These are phyloP conservation scores for Drosophila eugracilis DNA, from an alignment of 1,140 invertebrate genomes.

Conservation along the genomic window DNA sequence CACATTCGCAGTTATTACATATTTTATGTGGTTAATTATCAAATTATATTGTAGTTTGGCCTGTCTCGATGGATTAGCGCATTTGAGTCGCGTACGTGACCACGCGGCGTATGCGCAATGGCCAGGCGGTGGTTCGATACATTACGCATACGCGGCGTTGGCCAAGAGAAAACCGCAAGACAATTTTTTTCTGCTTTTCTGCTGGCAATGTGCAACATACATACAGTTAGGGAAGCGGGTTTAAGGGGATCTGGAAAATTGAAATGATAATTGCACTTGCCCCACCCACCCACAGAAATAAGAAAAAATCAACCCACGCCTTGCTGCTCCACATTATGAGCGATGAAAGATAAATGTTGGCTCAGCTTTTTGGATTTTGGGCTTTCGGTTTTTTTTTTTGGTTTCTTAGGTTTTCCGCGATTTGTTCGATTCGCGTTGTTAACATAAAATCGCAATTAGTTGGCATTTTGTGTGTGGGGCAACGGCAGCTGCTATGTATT, in stretches of 20 bases:
- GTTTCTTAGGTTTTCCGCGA: constrained; percentile 33
- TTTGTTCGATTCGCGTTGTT: constrained; percentile 69
- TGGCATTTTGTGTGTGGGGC: constrained; percentile 50
- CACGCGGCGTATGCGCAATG: constrained; percentile 68
- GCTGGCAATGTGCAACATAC: constrained; percentile 1
- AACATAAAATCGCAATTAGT: constrained; percentile 71
- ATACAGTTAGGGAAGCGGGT: not conserved
- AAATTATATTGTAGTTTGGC: constrained; percentile 61
- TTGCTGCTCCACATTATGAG: constrained; percentile 55
- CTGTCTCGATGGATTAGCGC: constrained; percentile 64
- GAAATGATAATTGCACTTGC: constrained; percentile 57
- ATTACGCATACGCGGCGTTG: constrained; percentile 71
- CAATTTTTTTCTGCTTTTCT: constrained; percentile 26
- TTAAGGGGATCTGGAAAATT: constrained; percentile 3
- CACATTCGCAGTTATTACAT: constrained; percentile 51
- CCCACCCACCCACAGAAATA: constrained; percentile 23
- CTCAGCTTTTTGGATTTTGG: constrained; percentile 31
- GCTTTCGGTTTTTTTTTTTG: constrained; percentile 19
- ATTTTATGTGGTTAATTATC: constrained; percentile 70
- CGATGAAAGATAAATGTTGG: constrained; percentile 65
- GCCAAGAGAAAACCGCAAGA: constrained; percentile 29
- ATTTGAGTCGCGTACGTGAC: constrained; percentile 37
- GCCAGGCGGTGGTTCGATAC: constrained; percentile 16
- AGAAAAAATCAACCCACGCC: constrained; percentile 22
- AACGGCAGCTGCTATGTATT: constrained; percentile 17